Base-by-base conservation (phyloP, 2,797 vertebrate genomes). In the Neostethus bicornis region DNA sequence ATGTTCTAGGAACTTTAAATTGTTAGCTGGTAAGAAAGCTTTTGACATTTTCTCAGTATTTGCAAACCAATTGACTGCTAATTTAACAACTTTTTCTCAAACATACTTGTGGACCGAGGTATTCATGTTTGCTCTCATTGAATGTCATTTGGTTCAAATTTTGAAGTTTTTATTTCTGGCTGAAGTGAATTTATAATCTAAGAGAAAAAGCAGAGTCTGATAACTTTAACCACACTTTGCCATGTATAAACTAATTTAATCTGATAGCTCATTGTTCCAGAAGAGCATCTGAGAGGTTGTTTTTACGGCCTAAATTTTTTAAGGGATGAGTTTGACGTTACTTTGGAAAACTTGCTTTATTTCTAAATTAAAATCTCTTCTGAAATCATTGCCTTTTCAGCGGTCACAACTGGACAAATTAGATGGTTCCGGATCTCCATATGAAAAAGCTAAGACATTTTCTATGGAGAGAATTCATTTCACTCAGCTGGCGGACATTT, bases 391-490 rank as follows among this genome's bases (percentile, higher is more conserved):
- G 70, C 60, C 74, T 58, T 77, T 73, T 74, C 68, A 70, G 12
- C 16, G 61, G 44, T 41, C 44, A 63, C 78, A 80, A 86, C 66
- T 71, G 58, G 75, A 63, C 69, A 79, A 81, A 85, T 87, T 79
- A 83, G 67, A 85, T 28, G 65, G 32, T 79, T 69, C 53, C 16
- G 65, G 28, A 9, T 37, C 61, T 46, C 52, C 63, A 41, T 79
- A 77, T 54, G 66, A 52, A 76, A 11, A 57, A 44, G 37, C 43
- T 25, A n/a, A 26, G 73, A 62, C 65, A 19, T 31, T 60, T 63
- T 48, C 66, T 74, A 79, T 80, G 61, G 73, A 37, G 43, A 55
- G 43, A 66, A 77, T 51, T 63, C 46, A 75, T 82, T 86, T 75
- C 16, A 64, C 60, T 71, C 61, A 48, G 67, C 65, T 79, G 84